These are phyloP conservation scores for Leucoptera coffeella DNA, from an alignment of 2,888 invertebrate genomes.

Conservation along the genomic window DNA sequence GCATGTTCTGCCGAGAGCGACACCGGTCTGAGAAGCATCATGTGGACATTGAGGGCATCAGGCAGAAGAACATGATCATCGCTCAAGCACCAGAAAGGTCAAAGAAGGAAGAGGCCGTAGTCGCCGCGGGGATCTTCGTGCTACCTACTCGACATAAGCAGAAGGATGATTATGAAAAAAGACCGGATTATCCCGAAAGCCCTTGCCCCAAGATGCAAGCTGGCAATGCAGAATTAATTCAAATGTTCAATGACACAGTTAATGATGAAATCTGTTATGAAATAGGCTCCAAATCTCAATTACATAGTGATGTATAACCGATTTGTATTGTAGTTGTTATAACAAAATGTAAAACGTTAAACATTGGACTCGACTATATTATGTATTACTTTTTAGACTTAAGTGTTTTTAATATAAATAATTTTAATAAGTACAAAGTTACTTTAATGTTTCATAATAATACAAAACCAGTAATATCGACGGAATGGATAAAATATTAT, in stretches of 20 bases:
- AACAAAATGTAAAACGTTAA: too few relatives aligned
- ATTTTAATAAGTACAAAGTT: too few relatives aligned
- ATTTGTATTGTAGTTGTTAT: too few relatives aligned
- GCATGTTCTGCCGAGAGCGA: conserved; percentile 34
- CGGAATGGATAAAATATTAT: too few relatives aligned
- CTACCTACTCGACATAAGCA: conserved; percentile 25
- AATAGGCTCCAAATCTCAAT: conserved; percentile 16
- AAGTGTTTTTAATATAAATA: too few relatives aligned
- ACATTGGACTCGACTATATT: too few relatives aligned
- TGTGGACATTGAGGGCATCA: conserved; percentile 24
- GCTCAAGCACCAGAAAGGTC: conserved; percentile 14
- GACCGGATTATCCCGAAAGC: conserved; percentile 39
- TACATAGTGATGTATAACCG: conserved; percentile 23
- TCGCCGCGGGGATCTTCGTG: conserved; percentile 25
- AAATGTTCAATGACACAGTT: conserved; percentile 18
- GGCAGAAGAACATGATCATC: conserved; percentile 17
- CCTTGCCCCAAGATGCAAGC: conserved; percentile 16
- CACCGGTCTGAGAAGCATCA: conserved; percentile 28
- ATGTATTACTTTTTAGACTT: too few relatives aligned
- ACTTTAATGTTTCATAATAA: too few relatives aligned
- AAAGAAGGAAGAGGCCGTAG: conserved; percentile 14
- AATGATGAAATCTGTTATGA: conserved; percentile 17
- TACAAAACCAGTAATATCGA: too few relatives aligned
- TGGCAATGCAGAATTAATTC: conserved; percentile 22
- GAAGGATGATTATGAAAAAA: conserved; percentile 20